phyloP scores from a whole-genome alignment of 2,113 vertebrate species.

The Ascaphus truei region DNA sequence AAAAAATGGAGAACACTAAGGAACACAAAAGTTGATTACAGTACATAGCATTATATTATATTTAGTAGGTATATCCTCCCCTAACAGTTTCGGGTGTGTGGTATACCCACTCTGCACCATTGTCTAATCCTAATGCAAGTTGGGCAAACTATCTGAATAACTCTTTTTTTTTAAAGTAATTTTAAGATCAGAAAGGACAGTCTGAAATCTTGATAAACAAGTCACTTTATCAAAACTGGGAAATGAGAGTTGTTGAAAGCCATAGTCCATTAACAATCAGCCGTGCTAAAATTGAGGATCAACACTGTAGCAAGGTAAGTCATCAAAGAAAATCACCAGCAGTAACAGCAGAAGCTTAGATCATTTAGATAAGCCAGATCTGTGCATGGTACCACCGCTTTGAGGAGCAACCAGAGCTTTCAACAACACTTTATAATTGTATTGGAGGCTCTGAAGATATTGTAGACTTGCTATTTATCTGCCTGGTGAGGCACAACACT shows the following conservation, averaged over 20 bases:
- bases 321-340: slow-evolving; percentile 2
- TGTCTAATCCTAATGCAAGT: too few species aligned
- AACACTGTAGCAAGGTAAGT: neutral
- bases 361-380: slow-evolving; percentile 41
- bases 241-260: neutral
- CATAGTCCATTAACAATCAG: neutral
- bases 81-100: too few species aligned
- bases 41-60: too few species aligned
- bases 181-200: neutral
- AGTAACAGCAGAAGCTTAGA: slow-evolving; percentile 40
- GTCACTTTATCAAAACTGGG: neutral
- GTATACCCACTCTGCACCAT: too few species aligned
- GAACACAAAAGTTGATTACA: too few species aligned
- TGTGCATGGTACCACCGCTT: slow-evolving; percentile 49
- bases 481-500: slow-evolving; percentile 73
- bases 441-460: slow-evolving; percentile 56
- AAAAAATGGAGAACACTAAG: too few species aligned
- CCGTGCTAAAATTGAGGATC: neutral
- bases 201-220: neutral
- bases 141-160: too few species aligned
- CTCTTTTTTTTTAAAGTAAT: too few species aligned
- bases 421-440: slow-evolving; percentile 58
- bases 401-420: slow-evolving; percentile 52
- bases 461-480: slow-evolving; percentile 71
- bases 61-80: too few species aligned